phyloP scores from a whole-genome alignment of 2,113 vertebrate species.

The Ivindomyrus marchei region DNA sequence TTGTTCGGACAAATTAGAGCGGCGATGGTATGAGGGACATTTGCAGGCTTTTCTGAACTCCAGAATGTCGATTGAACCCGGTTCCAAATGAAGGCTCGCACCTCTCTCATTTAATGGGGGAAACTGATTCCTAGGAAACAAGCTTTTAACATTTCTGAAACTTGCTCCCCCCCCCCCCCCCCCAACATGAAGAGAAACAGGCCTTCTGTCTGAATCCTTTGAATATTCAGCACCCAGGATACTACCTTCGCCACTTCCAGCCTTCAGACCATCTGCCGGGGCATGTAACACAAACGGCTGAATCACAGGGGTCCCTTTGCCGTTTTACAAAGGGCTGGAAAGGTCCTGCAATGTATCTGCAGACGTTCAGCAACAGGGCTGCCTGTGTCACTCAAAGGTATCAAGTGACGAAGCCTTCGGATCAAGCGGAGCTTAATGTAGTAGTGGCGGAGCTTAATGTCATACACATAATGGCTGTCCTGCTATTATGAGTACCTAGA shows the following conservation, averaged over 20 bases:
- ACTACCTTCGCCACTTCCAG: not conserved
- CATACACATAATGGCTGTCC: not conserved
- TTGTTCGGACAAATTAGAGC: not conserved
- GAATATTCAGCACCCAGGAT: not conserved
- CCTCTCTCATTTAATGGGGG: not conserved
- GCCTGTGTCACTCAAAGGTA: not conserved
- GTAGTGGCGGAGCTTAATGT: too few species aligned
- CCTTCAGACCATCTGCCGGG: conserved; percentile 10
- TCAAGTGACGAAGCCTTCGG: not conserved
- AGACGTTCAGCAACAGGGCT: not conserved
- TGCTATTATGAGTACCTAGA: not conserved
- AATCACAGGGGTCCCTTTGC: not conserved
- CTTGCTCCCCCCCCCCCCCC: not conserved
- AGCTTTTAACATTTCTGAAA: not conserved
- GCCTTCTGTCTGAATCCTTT: not conserved
- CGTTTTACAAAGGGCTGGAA: not conserved
- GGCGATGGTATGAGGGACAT: not conserved
- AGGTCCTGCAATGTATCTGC: not conserved
- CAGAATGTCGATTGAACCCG: not conserved
- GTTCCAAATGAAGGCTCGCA: not conserved
- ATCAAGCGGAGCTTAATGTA: not conserved
- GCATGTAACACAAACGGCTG: not conserved
- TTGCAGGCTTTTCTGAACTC: not conserved
- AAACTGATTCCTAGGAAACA: not conserved
- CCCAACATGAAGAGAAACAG: not conserved